Evolutionary conservation across 1,140 invertebrate species (phyloP), one percentile per base, ranked within the genome.

Genomic region (Danaus plexippus): DNA sequence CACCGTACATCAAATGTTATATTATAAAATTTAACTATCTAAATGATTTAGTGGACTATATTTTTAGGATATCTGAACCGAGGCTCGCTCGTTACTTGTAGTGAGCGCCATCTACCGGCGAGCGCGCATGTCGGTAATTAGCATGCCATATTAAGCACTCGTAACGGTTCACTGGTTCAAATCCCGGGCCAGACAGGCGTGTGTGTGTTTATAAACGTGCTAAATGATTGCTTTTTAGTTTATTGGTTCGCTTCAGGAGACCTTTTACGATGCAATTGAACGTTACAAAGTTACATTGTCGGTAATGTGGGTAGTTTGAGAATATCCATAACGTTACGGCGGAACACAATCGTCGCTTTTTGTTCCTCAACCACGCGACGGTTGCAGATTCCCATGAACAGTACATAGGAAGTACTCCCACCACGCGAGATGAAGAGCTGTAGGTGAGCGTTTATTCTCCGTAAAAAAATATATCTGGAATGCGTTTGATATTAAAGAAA

Each of bases 141-240:
- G 64, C 43, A 66, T 62, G 64, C 56, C 47, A 53, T 62, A 62
- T 61, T 66, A 55, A 57, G 40, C 60, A 59, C 60, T 55, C 48
- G 53, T 61, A 62, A 66, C 64, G 64, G 64, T 47, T 62, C 59
- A 66, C 46, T 66, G 63, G 63, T 66, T 66, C 56, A 54, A 61
- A 50, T 66, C 63, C 63, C 56, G 63, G 55, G 59, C 59, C 48
- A 57, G 47, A 54, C 53, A 62, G 52, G 52, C 64, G 64, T 66
- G 60, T 56, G 54, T 47, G 57, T 54, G 64, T 59, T 63, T 66
- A 63, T 63, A 56, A 41, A 60, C 63, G 60, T 62, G 63, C 59
- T 60, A 61, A 66, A 63, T 51, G 57, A 63, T 65, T 56, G 64
- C 61, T 57, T 66, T 66, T 66, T 66, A 62, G 64, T 62, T 53